Conservation (phyloP, 2,797 vertebrate species). For the Propithecus perrieri region DNA sequence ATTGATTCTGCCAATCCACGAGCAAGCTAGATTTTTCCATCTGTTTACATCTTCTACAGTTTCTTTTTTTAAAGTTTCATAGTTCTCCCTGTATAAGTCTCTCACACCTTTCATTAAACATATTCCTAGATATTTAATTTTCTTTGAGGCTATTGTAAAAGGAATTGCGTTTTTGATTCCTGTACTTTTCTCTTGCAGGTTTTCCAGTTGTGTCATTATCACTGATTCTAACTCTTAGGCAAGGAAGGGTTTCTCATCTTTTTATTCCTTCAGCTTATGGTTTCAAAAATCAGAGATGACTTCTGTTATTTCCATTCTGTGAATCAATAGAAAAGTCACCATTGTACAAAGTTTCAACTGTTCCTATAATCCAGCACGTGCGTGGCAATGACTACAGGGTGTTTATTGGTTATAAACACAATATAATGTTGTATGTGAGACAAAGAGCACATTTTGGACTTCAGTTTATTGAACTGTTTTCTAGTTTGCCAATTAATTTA, state of each 20-base stretch:
- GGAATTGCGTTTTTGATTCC: too few relatives aligned
- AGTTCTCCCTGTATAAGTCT: too few relatives aligned
- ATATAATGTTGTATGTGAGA: neutral
- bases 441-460: constrained; percentile 15
- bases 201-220: neutral
- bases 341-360: constrained; percentile 31
- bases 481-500: constrained; percentile 54
- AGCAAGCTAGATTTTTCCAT: too few relatives aligned
- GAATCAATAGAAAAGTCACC: constrained; percentile 51
- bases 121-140: too few relatives aligned
- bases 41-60: too few relatives aligned
- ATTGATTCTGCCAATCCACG: too few relatives aligned
- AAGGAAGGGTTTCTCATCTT: constrained; percentile 1
- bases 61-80: too few relatives aligned
- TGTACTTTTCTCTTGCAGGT: too few relatives aligned
- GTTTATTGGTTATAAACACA: constrained; percentile 50
- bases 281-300: constrained; percentile 64
- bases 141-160: too few relatives aligned
- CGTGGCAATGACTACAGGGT: constrained; percentile 32
- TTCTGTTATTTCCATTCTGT: constrained; percentile 51
- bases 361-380: neutral
- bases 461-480: constrained; percentile 52
- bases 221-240: neutral
- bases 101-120: too few relatives aligned
- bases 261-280: constrained; percentile 36